Evolutionary conservation across 2,888 invertebrate species (phyloP), one percentile per base, ranked within the genome.

Genomic region (Drosophila mimetica): DNA sequence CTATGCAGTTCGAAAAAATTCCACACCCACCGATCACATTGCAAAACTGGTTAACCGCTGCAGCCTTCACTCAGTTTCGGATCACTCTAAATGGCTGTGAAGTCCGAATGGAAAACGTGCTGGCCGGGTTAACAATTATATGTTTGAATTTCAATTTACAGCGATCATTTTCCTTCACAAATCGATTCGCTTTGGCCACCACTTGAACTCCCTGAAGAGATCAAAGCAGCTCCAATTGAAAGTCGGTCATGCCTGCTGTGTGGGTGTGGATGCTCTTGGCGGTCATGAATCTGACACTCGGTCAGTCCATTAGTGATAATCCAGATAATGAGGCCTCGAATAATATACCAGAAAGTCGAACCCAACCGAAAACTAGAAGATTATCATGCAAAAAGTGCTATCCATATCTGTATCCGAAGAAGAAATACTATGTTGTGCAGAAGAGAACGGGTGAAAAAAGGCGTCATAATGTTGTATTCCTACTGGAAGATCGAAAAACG

Each of bases 81-180:
- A 42, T 48, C 60, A 41, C 64, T 52, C 25, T 32, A 50, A 71
- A 71, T 60, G 70, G 72, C 28, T 22, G 18, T 28, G 20, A 11
- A 20, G 44, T 47, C 63, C 55, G 32, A 36, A 18, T 46, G 9
- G 32, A 63, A 71, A 71, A 52, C 60, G 47, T 59, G 71, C 53
- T 53, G 72, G 37, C 22, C 51, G 34, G 57, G 44, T 52, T 58
- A 50, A 71, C 73, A 50, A 71, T 71, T 71, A 70, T 70, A 44
- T 70, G 61, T 50, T 71, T 70, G 53, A 70, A 53, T 50, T 70
- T 70, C 71, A 70, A 72, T 72, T 64, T 52, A 58, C 57, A 58
- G 48, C 66, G 53, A 57, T 57, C 37, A 69, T 59, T 77, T 66
- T 46, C 48, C 46, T 59, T 34, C 64, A 48, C 67, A 60, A 80